Evolutionary conservation across 2,113 vertebrate genomes (phyloP).

Genomic region (Pristiophorus japonicus): DNA sequence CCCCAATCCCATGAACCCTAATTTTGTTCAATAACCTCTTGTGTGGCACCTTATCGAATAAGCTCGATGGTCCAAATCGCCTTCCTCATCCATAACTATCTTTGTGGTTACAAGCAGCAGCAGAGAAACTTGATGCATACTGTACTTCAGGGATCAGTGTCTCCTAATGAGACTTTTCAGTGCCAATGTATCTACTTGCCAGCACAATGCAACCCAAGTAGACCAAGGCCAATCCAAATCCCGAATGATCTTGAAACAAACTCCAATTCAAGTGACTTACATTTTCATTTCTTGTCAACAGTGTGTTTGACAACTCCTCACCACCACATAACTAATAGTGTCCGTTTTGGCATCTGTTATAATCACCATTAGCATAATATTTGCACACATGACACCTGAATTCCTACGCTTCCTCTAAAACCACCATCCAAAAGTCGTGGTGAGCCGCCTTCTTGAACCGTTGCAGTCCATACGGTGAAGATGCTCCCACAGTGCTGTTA

Average conservation of each 20-base stretch:
- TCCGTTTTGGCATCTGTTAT: background rate
- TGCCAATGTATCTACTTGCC: background rate
- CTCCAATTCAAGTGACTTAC: background rate
- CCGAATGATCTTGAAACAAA: background rate
- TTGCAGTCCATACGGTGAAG: too few relatives aligned
- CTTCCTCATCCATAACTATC: background rate
- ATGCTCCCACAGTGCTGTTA: too few relatives aligned
- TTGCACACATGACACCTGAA: background rate
- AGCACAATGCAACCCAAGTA: background rate
- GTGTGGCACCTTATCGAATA: too few relatives aligned
- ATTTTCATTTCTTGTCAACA: background rate
- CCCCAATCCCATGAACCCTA: too few relatives aligned
- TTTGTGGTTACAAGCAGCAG: background rate
- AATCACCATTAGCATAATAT: background rate
- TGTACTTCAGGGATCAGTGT: background rate
- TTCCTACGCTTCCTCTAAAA: background rate
- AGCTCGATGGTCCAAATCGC: background rate
- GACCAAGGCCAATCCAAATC: background rate
- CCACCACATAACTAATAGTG: background rate
- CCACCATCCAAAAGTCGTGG: background rate
- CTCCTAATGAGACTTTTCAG: background rate
- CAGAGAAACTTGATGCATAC: background rate
- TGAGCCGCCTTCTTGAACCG: too few relatives aligned
- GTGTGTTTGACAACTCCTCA: background rate
- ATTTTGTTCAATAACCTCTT: too few relatives aligned